Conservation (phyloP, 2,113 vertebrate species). For the Atlantisia rogersi region DNA sequence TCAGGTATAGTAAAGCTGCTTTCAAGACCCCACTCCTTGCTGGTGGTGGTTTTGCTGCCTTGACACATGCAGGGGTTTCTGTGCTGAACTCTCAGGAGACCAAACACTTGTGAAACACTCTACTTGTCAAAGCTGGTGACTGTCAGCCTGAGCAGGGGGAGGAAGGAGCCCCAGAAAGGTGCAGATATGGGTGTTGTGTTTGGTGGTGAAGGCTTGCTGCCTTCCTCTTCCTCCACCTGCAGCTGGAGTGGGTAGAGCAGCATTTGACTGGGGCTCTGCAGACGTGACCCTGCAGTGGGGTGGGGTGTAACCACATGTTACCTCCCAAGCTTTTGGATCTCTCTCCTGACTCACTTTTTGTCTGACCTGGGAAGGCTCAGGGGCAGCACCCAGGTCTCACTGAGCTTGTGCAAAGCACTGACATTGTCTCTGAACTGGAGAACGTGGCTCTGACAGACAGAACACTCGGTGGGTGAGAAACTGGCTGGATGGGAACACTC, state of each 20-base stretch:
- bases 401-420: too few relatives aligned
- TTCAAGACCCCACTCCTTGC: neutral
- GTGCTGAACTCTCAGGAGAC: neutral
- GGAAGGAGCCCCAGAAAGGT: neutral
- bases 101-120: neutral
- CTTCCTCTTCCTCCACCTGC: accelerated
- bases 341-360: accelerated
- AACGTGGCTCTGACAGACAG: too few relatives aligned
- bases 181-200: neutral
- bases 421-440: too few relatives aligned
- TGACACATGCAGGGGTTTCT: neutral
- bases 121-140: neutral
- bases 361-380: neutral
- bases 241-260: neutral
- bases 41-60: neutral
- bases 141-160: neutral
- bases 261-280: neutral
- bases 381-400: neutral
- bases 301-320: neutral
- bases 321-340: neutral
- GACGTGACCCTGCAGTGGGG: neutral
- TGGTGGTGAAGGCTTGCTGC: neutral
- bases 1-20: neutral
- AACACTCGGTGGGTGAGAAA: too few relatives aligned
- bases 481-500: too few relatives aligned